phyloP scores from a whole-genome alignment of 2,797 vertebrate species.

The Cynopterus sphinx region DNA sequence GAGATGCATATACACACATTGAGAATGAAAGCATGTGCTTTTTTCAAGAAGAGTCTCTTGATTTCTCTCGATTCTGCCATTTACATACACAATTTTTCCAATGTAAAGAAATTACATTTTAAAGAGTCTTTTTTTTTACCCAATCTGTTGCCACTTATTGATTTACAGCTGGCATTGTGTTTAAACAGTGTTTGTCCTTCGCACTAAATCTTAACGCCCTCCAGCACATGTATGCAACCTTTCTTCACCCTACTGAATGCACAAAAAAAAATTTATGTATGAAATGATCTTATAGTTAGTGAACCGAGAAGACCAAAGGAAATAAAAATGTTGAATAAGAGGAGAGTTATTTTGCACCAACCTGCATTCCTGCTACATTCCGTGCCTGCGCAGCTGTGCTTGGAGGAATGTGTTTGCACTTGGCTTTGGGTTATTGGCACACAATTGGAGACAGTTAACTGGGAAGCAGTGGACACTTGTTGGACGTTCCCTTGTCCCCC shows the following conservation, averaged over 20 bases:
- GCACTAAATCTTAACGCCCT: not conserved
- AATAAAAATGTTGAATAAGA: not conserved
- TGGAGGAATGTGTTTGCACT: not conserved
- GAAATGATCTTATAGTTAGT: not conserved
- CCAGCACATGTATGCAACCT: not conserved
- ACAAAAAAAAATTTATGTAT: not conserved
- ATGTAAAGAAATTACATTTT: not conserved
- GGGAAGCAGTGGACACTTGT: not conserved
- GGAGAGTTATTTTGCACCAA: not conserved
- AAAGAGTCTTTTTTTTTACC: not conserved
- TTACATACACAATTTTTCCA: not conserved
- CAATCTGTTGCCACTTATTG: not conserved
- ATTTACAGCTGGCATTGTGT: not conserved
- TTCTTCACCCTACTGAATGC: not conserved
- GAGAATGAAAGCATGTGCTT: no score
- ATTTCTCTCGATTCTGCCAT: not conserved
- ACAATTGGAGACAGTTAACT: not conserved
- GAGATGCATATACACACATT: no score
- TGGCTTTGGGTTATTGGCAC: not conserved
- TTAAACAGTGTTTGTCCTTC: not conserved
- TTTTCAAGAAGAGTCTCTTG: no score
- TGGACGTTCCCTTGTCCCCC: not conserved
- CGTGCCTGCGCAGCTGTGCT: not conserved
- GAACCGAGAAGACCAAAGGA: not conserved
- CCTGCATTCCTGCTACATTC: not conserved